Evolutionary conservation across 2,888 invertebrate species (phyloP).

Genomic region (Tinea trinotella): DNA sequence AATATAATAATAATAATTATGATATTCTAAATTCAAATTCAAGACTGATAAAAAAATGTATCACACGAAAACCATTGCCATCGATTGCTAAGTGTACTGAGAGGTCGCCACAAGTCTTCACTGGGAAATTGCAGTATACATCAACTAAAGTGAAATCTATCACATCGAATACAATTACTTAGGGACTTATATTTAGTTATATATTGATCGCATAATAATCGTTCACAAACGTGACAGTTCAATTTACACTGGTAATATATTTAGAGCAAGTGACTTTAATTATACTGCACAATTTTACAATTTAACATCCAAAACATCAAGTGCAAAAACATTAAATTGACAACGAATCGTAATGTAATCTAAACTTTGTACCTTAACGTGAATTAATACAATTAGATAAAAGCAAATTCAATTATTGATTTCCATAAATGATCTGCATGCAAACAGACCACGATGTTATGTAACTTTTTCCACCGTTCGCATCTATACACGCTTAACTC

Average conservation of each 20-base stretch:
- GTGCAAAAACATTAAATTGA: slow-evolving; percentile 34
- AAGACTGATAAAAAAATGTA: neutral
- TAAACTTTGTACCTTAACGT: slow-evolving; percentile 52
- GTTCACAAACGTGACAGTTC: slow-evolving; percentile 55
- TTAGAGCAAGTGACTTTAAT: slow-evolving; percentile 32
- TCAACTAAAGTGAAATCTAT: slow-evolving; percentile 54
- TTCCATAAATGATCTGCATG: slow-evolving; percentile 30
- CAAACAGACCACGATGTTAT: slow-evolving; percentile 16
- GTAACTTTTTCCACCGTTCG: slow-evolving; percentile 33
- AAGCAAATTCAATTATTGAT: slow-evolving; percentile 44
- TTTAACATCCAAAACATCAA: slow-evolving; percentile 21
- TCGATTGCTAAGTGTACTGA: slow-evolving; percentile 25
- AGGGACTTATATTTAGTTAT: slow-evolving; percentile 38
- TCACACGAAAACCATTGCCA: slow-evolving; percentile 2
- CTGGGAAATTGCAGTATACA: slow-evolving; percentile 50
- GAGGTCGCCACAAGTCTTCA: slow-evolving; percentile 50
- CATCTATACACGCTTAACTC: slow-evolving; percentile 31
- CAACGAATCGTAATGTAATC: slow-evolving; percentile 44
- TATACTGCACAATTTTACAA: too few species aligned
- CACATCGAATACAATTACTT: slow-evolving; percentile 54
- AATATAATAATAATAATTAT: neutral
- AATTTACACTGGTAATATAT: slow-evolving; percentile 46
- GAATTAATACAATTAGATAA: slow-evolving; percentile 36
- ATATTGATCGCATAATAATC: slow-evolving; percentile 49
- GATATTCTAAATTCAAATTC: neutral